These are phyloP conservation scores for Channa maculata DNA, from an alignment of 2,113 vertebrate species.

Conservation along the genomic window DNA sequence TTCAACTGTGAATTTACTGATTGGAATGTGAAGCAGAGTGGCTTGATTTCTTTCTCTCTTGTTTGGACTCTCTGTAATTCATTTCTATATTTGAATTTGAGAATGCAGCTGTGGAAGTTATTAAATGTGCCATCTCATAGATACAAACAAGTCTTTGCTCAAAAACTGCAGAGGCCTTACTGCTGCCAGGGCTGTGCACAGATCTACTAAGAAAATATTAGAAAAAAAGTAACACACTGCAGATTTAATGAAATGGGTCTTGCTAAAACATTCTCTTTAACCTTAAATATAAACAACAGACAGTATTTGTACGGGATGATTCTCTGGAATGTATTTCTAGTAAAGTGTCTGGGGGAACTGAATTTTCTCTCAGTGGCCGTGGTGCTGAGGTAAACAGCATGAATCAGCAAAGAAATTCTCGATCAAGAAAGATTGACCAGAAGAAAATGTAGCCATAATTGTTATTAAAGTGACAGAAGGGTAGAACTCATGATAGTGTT, in stretches of 20 bases:
- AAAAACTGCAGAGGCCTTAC: too few relatives aligned
- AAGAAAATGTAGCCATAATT: not conserved
- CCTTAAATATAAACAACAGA: not conserved
- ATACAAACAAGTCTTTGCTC: too few relatives aligned
- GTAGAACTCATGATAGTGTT: not conserved
- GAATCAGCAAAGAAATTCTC: not conserved
- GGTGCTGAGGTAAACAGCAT: not conserved
- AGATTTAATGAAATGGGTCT: not conserved
- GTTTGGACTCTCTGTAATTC: too few relatives aligned
- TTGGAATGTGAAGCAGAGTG: not conserved
- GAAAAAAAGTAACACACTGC: too few relatives aligned
- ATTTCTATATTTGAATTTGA: too few relatives aligned
- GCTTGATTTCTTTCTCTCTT: not conserved
- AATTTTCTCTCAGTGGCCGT: not conserved
- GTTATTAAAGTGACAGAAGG: not conserved
- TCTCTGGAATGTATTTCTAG: not conserved
- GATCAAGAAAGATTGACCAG: slow-evolving; percentile 2
- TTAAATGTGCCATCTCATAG: too few relatives aligned
- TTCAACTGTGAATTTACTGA: not conserved
- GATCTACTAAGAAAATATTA: too few relatives aligned
- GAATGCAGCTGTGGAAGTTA: too few relatives aligned
- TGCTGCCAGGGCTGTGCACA: too few relatives aligned
- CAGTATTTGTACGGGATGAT: not conserved
- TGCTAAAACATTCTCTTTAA: not conserved
- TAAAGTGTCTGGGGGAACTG: not conserved